phyloP scores from a whole-genome alignment of 2,113 vertebrate species.

The Chionodraco myersi region DNA sequence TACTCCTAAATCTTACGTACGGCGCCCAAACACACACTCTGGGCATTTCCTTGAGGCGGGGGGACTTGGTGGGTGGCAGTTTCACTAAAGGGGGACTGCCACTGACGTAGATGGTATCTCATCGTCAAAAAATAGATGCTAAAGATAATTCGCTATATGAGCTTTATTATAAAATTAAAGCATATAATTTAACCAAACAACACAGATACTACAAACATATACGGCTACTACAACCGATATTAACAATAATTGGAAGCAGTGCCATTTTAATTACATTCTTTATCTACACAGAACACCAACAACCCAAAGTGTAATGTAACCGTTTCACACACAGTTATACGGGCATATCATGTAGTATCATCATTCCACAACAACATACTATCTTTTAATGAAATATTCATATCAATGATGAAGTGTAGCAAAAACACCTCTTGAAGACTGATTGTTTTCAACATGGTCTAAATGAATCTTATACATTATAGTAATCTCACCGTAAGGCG shows the following conservation, averaged over 20 bases:
- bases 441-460: not conserved
- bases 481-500: not conserved
- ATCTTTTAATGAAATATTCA: not conserved
- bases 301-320: too few species aligned
- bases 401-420: not conserved
- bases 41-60: slow-evolving; percentile 21
- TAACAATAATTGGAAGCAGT: not conserved
- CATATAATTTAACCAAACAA: too few species aligned
- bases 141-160: not conserved
- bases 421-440: not conserved
- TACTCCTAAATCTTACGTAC: slow-evolving; percentile 38
- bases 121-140: not conserved
- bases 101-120: slow-evolving; percentile 4
- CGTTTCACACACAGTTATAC: too few species aligned
- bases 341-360: too few species aligned
- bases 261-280: not conserved
- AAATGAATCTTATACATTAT: not conserved
- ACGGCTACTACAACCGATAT: not conserved
- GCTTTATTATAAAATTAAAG: too few species aligned
- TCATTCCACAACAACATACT: not conserved
- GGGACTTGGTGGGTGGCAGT: slow-evolving; percentile 18
- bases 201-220: too few species aligned
- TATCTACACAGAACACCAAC: too few species aligned
- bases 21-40: not conserved
- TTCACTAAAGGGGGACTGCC: slow-evolving; percentile 49